Evolutionary conservation across 1,140 invertebrate genomes (phyloP).

Genomic region (Macrobrachium rosenbergii): DNA sequence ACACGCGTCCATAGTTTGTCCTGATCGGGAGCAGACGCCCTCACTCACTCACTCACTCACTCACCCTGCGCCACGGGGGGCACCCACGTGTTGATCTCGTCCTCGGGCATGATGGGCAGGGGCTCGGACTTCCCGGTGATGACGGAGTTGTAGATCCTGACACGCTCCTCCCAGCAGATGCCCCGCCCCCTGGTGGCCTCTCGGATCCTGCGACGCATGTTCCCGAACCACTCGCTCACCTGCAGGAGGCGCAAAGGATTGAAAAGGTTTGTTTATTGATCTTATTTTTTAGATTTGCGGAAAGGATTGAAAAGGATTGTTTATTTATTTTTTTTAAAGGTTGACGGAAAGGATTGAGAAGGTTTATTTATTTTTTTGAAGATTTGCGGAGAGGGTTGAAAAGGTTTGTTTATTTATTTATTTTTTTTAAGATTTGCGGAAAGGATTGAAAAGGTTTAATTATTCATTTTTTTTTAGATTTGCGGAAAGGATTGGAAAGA

Average conservation of each 20-base stretch:
- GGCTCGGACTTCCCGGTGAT: slow-evolving; percentile 66
- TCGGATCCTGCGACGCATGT: slow-evolving; percentile 60
- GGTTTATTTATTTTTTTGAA: too few species aligned
- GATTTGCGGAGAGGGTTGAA: too few species aligned
- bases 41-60: not conserved
- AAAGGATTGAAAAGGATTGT: too few species aligned
- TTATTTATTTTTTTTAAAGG: too few species aligned
- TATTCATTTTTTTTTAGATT: too few species aligned
- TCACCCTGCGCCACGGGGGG: slow-evolving; percentile 46
- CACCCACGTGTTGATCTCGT: slow-evolving; percentile 64
- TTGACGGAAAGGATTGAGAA: too few species aligned
- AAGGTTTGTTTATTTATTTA: too few species aligned
- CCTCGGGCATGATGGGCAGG: slow-evolving; percentile 55
- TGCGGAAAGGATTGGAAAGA: too few species aligned
- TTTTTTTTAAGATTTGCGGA: too few species aligned
- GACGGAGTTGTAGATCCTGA: slow-evolving; percentile 62
- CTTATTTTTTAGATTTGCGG: too few species aligned
- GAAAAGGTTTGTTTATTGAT: too few species aligned
- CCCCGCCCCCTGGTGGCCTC: slow-evolving; percentile 53
- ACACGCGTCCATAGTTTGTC: not conserved
- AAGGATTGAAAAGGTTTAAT: too few species aligned
- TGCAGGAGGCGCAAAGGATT: not conserved
- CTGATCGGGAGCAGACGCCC: not conserved
- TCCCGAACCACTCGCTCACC: slow-evolving; percentile 66
- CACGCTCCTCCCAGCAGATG: slow-evolving; percentile 64